phyloP scores from a whole-genome alignment of 2,113 vertebrate species.

The Calidris pygmaea region DNA sequence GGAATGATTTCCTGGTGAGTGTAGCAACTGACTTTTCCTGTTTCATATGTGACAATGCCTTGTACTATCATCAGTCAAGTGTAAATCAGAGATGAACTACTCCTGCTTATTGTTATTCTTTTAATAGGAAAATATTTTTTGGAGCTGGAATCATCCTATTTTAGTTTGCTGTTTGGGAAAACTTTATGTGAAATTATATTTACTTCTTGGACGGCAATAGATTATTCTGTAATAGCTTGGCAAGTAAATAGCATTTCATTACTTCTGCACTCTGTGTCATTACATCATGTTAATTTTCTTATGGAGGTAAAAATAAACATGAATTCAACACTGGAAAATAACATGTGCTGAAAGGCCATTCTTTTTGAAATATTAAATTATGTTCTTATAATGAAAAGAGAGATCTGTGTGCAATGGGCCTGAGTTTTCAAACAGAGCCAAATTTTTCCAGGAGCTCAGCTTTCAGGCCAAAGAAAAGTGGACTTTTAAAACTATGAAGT shows the following conservation, averaged over 20 bases:
- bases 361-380: neutral
- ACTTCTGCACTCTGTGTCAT: neutral
- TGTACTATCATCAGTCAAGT: neutral
- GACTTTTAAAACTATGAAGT: neutral
- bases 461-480: neutral
- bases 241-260: conserved; percentile 1
- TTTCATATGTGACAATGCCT: neutral
- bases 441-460: neutral
- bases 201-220: neutral
- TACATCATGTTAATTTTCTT: neutral
- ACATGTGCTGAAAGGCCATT: neutral
- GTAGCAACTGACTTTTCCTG: neutral
- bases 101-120: neutral
- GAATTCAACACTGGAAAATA: neutral
- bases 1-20: neutral
- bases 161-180: neutral
- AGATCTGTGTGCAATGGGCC: neutral
- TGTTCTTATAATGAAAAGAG: neutral
- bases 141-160: neutral
- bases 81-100: neutral
- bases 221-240: neutral
- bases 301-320: neutral
- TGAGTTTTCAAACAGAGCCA: neutral
- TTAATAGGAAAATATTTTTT: neutral
- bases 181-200: neutral